phyloP scores from a whole-genome alignment of 2,888 invertebrate genomes.

The Loripinus fragilis region DNA sequence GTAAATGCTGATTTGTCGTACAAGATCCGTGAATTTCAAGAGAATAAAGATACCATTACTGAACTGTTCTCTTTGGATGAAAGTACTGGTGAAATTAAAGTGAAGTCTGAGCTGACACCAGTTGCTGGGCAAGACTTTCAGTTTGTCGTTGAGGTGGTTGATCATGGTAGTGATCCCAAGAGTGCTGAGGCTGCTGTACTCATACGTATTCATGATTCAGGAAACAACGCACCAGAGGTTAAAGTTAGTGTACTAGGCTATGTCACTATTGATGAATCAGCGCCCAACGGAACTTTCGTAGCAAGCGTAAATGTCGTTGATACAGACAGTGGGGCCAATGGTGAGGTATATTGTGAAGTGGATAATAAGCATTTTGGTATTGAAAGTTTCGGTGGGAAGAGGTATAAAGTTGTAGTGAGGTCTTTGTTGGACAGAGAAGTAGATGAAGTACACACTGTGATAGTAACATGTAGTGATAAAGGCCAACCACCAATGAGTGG shows the following conservation, averaged over 20 bases:
- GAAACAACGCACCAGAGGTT: slow-evolving; percentile 93
- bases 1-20: slow-evolving; percentile 87
- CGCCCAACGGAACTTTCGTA: slow-evolving; percentile 72
- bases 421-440: slow-evolving; percentile 74
- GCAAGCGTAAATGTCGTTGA: slow-evolving; percentile 95
- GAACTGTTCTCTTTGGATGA: slow-evolving; percentile 68
- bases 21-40: slow-evolving; percentile 77
- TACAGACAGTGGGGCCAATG: slow-evolving; percentile 92
- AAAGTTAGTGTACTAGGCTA: slow-evolving; percentile 53
- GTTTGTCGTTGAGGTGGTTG: slow-evolving; percentile 73
- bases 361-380: slow-evolving; percentile 47
- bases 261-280: slow-evolving; percentile 69
- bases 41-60: slow-evolving; percentile 51
- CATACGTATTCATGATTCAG: slow-evolving; percentile 89
- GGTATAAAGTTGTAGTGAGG: slow-evolving; percentile 84
- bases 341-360: slow-evolving; percentile 86
- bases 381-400: slow-evolving; percentile 56
- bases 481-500: slow-evolving; percentile 67
- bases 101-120: slow-evolving; percentile 67
- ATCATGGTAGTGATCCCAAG: slow-evolving; percentile 69
- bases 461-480: slow-evolving; percentile 87
- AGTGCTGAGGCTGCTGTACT: slow-evolving; percentile 70
- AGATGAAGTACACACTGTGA: slow-evolving; percentile 65
- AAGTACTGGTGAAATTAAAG: slow-evolving; percentile 70
- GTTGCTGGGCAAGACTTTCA: slow-evolving; percentile 65